Conservation (phyloP, 1,140 invertebrate genomes). For the Diorhabda carinulata region DNA sequence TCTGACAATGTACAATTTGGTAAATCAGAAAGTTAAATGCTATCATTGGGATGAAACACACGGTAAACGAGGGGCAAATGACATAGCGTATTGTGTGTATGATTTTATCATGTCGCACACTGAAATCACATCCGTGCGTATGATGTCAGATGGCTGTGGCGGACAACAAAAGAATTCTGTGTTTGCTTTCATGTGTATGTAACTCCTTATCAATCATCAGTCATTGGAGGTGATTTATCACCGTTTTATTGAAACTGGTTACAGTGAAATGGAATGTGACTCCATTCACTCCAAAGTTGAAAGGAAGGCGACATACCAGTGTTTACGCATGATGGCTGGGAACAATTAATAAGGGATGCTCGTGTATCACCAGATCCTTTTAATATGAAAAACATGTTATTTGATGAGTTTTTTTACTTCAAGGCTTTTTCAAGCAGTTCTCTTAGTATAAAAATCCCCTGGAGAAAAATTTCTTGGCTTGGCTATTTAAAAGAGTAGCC, state of each 20-base stretch:
- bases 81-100: conserved; percentile 47
- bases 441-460: background rate
- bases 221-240: conserved; percentile 28
- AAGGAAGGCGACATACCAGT: background rate
- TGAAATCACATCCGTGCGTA: conserved; percentile 27
- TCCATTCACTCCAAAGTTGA: conserved; percentile 15
- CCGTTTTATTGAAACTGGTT: conserved; percentile 16
- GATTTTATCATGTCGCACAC: conserved; percentile 35
- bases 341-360: background rate
- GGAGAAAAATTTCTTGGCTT: background rate
- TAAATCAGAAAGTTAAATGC: conserved; percentile 17
- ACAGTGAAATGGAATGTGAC: conserved; percentile 19
- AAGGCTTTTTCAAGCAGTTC: background rate
- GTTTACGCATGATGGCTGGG: background rate
- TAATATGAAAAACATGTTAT: background rate
- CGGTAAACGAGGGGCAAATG: conserved; percentile 37
- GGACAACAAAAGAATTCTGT: conserved; percentile 42
- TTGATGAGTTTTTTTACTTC: background rate
- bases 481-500: background rate
- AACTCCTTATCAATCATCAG: conserved; percentile 26
- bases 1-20: conserved; percentile 44
- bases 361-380: background rate
- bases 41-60: conserved; percentile 25
- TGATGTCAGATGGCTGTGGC: conserved; percentile 46
- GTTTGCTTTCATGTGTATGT: conserved; percentile 2